Evolutionary conservation across 2,113 vertebrate species (phyloP).

Genomic region (Hemibagrus wyckioides): DNA sequence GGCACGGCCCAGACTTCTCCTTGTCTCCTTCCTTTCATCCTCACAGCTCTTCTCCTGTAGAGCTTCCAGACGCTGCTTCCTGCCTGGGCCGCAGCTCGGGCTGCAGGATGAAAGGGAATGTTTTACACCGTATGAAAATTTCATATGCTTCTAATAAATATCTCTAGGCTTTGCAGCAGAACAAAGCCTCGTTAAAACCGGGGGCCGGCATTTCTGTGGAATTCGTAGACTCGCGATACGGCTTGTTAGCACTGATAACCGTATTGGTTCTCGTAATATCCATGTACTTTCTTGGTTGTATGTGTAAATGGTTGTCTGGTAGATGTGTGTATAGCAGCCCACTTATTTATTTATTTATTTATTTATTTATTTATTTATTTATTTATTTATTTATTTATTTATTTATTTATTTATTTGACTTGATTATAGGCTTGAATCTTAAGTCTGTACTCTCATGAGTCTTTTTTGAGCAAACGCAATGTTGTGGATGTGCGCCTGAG

Average conservation of each 20-base stretch:
- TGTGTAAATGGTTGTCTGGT: neutral
- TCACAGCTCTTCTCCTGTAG: neutral
- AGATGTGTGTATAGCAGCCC: no score
- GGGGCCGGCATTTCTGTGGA: neutral
- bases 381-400: neutral
- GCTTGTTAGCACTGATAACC: constrained; percentile 28
- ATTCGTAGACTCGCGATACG: neutral
- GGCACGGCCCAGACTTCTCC: constrained; percentile 35
- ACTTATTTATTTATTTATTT: neutral
- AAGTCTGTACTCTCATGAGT: no score
- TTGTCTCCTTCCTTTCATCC: constrained; percentile 15
- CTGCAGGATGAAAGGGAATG: constrained; percentile 58
- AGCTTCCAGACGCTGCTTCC: constrained; percentile 49
- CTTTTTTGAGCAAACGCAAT: neutral
- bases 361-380: neutral
- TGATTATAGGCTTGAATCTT: neutral
- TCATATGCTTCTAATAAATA: constrained; percentile 58
- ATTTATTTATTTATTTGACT: neutral
- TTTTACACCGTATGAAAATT: constrained; percentile 55
- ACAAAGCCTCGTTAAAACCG: constrained; percentile 32
- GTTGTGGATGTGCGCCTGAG: neutral
- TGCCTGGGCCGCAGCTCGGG: constrained; percentile 24
- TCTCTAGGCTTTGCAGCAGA: constrained; percentile 49
- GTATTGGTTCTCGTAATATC: constrained; percentile 19
- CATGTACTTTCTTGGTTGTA: neutral